Evolutionary conservation across 2,888 invertebrate genomes (phyloP), one percentile per base, ranked within the genome.

Genomic region (Acheta domesticus): DNA sequence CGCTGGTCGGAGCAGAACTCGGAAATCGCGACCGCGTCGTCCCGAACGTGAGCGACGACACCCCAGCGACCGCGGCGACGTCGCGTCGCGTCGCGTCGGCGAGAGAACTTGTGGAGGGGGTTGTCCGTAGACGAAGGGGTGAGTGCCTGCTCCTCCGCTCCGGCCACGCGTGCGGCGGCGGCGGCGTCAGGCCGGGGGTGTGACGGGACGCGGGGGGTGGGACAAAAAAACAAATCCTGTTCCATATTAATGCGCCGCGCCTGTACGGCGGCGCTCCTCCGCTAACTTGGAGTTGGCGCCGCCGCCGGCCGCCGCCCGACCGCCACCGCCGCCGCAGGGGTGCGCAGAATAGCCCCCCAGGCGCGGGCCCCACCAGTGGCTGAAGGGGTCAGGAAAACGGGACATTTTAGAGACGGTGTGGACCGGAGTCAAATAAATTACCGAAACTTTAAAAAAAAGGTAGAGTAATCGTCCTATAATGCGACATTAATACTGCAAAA

Each of bases 211-310:
- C 62, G 62, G 16, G n/a, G 62, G 62, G 62, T 1, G 62, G 62
- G 62, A 62, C 62, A 62, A 62, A 62, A 62, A 62, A 62, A 62
- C 62, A 62, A 62, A 62, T 62, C 62, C 62, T 62, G 62, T 62
- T 62, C 62, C 62, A 62, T 62, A 62, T 62, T 62, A 62, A 62
- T 62, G 62, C 62, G 62, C 62, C 62, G 62, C 62, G 62, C 62
- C 62, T 62, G 62, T 62, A 62, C 62, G 62, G 62, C 62, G n/a
- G 62, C 62, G 62, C 62, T 62, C 62, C 62, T 62, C 62, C 62
- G 62, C 62, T 62, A 62, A 62, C 62, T 62, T 62, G 62, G 62
- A 62, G 62, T 62, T 62, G 62, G 62, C 62, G 62, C 62, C 62
- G 62, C 16, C 62, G n/a, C 14, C 62, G 16, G 62, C 62, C 62